Evolutionary conservation across 1,140 invertebrate species (phyloP), one percentile per base, ranked within the genome.

Genomic region (Bombus sylvicola): DNA sequence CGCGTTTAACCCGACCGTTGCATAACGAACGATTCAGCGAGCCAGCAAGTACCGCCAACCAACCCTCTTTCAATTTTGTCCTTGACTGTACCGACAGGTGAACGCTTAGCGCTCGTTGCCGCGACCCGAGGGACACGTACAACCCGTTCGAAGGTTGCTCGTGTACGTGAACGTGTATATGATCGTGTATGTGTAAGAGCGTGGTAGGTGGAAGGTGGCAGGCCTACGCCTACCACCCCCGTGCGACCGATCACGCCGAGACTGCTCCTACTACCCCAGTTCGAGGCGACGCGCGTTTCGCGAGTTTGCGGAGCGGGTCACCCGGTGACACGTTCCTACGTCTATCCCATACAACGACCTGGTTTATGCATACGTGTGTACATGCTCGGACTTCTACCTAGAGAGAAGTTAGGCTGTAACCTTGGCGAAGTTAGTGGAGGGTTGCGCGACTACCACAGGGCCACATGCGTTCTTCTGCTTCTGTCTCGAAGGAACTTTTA

Each of bases 171-270:
- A 22, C 66, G 34, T 22, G 8, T 53, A 53, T 22, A 53, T 8
- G 47, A 53, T 22, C 18, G 68, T 71, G 22, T 13, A 28, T n/a
- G 76, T 87, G 74, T 53, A 53, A 77, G 77, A 43, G 66, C 25
- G 87, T 39, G 73, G 71, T 86, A 83, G 87, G 86, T 78, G 73
- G 28, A 81, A 76, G 77, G 87, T 59, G 83, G 64, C 85, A 87
- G 72, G 87, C 91, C 90, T 93, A 92, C 91, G 92, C 93, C 92
- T 92, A 93, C 92, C 34, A 88, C 88, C 90, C 89, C 88, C 88
- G 72, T 72, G 83, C 88, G 59, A 84, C 87, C 86, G 82, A 78
- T 87, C 85, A 92, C 87, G 59, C 77, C 57, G 47, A 75, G 76
- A 77, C 82, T 87, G 89, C 83, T 73, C 89, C 88, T 87, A 89